Evolutionary conservation across 2,888 invertebrate species (phyloP).

Genomic region (Antitype chi): DNA sequence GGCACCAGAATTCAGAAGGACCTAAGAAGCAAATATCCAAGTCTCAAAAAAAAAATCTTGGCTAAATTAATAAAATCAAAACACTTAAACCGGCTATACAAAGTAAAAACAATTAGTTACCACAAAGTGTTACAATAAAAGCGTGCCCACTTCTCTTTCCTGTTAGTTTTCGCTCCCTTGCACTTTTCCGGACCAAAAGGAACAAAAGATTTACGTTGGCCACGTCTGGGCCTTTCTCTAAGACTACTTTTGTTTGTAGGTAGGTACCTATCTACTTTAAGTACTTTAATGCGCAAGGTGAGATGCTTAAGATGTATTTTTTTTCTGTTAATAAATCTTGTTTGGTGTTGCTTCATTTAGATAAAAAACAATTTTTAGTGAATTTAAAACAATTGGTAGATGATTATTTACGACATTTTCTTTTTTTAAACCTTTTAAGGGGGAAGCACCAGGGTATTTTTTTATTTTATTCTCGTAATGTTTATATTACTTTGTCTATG

Average conservation of each 20-base stretch:
- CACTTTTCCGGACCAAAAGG: slow-evolving; percentile 83
- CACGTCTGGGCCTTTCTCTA: slow-evolving; percentile 78
- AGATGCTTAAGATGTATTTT: slow-evolving; percentile 47
- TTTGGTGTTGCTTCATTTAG: slow-evolving; percentile 39
- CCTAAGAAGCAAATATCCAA: neutral
- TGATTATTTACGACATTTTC: neutral
- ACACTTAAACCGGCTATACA: slow-evolving; percentile 50
- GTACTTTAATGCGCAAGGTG: slow-evolving; percentile 64
- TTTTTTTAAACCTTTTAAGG: too few species aligned
- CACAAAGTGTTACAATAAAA: slow-evolving; percentile 79
- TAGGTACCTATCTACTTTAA: slow-evolving; percentile 61
- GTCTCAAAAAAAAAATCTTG: neutral
- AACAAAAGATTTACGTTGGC: slow-evolving; percentile 85
- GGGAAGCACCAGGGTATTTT: too few species aligned
- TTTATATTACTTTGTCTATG: too few species aligned
- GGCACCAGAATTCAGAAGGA: neutral
- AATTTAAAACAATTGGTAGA: neutral
- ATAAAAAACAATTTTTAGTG: slow-evolving; percentile 9
- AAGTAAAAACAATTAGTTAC: slow-evolving; percentile 84
- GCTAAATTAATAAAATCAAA: slow-evolving; percentile 55
- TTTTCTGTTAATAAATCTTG: slow-evolving; percentile 44
- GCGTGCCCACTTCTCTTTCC: slow-evolving; percentile 80
- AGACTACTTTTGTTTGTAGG: slow-evolving; percentile 70
- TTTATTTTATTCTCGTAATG: too few species aligned
- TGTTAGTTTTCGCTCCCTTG: slow-evolving; percentile 86